A percentile compares a stretch with the other conserved stretches of the same genome.
phyloP scores from a whole-genome alignment of 2,797 vertebrate genomes.

The Setipinna tenuifilis region DNA sequence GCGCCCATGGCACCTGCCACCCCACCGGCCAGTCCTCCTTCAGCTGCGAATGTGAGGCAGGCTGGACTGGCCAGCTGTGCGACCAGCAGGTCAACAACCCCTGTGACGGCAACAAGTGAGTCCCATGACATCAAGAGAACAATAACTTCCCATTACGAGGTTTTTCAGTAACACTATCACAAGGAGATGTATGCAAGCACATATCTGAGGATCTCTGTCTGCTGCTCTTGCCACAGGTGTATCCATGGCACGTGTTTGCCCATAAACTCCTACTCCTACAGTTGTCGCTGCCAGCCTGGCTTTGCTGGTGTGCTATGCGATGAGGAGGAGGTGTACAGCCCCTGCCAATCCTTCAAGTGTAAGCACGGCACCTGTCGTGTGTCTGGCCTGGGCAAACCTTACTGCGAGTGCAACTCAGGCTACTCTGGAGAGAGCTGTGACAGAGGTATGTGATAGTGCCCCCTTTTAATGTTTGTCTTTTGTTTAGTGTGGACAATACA shows the following conservation, averaged over 20 bases:
- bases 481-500: background rate
- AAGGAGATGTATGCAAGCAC: background rate
- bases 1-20: conserved; percentile 89
- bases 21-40: conserved; percentile 86
- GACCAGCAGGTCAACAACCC: conserved; percentile 93
- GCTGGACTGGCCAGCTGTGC: conserved; percentile 89
- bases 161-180: too few relatives aligned
- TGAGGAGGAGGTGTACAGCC: conserved; percentile 83
- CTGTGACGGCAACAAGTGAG: conserved; percentile 96
- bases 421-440: conserved; percentile 93
- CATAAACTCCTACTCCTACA: conserved; percentile 98
- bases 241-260: conserved; percentile 91
- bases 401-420: conserved; percentile 94
- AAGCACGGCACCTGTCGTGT: conserved; percentile 94
- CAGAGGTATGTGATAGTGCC: conserved; percentile 78
- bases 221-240: conserved; percentile 76
- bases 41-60: conserved; percentile 91
- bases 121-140: conserved; percentile 32
- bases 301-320: conserved; percentile 92
- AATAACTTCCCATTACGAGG: too few relatives aligned
- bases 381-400: conserved; percentile 90
- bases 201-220: background rate
- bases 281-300: conserved; percentile 93
- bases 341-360: conserved; percentile 87
- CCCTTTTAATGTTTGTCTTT: background rate